phyloP scores from a whole-genome alignment of 2,888 invertebrate species.

The Malachius bipustulatus region DNA sequence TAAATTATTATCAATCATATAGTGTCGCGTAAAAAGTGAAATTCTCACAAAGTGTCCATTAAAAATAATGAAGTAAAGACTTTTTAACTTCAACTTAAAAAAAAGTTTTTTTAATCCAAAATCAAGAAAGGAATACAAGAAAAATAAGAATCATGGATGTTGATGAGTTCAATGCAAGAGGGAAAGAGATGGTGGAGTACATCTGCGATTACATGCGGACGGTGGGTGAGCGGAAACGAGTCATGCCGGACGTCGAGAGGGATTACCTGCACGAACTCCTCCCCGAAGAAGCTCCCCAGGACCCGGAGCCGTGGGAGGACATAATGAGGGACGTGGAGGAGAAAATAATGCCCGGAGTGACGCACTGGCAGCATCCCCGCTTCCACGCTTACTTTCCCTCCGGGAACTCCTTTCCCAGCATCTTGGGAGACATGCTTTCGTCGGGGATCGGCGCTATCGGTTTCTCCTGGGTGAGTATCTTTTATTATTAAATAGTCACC shows the following conservation, averaged over 20 bases:
- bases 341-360: conserved; percentile 91
- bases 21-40: too few species aligned
- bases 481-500: too few species aligned
- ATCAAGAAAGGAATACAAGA: too few species aligned
- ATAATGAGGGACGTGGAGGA: conserved; percentile 84
- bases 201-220: conserved; percentile 83
- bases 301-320: conserved; percentile 74
- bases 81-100: too few species aligned
- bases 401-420: conserved; percentile 94
- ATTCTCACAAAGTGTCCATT: too few species aligned
- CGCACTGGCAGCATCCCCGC: conserved; percentile 98
- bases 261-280: conserved; percentile 73
- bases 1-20: too few species aligned
- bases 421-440: conserved; percentile 93
- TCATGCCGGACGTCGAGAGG: conserved; percentile 83
- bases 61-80: too few species aligned
- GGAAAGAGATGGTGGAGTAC: conserved; percentile 92
- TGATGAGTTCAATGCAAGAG: conserved; percentile 73
- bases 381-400: conserved; percentile 99
- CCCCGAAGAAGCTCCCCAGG: conserved; percentile 67
- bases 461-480: conserved; percentile 83
- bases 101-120: too few species aligned
- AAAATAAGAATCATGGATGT: too few species aligned
- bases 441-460: conserved; percentile 96
- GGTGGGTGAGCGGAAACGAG: conserved; percentile 61